Percentiles rank a stretch among this genome's conserved stretches.
phyloP scores from a whole-genome alignment of 2,888 invertebrate genomes.

The Acanthacorydalis orientalis region DNA sequence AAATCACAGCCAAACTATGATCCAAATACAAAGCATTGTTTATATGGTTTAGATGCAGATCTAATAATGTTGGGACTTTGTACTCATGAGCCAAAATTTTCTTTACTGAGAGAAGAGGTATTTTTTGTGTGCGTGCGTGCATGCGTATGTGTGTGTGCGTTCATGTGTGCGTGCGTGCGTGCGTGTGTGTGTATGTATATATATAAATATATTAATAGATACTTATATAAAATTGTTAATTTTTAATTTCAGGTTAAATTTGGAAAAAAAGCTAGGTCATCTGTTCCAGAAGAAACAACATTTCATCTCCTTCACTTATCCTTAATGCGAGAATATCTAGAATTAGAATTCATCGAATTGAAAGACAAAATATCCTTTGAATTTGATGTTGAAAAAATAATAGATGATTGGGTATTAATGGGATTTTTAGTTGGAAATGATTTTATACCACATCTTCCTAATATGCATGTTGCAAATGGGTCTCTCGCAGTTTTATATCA shows the following conservation, averaged over 20 bases:
- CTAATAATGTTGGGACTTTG: slow-evolving; percentile 92
- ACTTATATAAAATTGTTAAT: no score
- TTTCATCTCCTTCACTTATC: slow-evolving; percentile 89
- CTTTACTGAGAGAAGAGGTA: slow-evolving; percentile 85
- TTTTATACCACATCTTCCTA: slow-evolving; percentile 91
- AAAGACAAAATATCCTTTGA: slow-evolving; percentile 50
- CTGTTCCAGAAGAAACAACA: slow-evolving; percentile 74
- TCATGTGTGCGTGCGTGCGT: no score
- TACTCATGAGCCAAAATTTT: slow-evolving; percentile 91
- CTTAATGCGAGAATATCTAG: slow-evolving; percentile 79
- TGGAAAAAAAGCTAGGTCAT: slow-evolving; percentile 44
- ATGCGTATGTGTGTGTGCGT: no score
- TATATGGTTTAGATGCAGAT: slow-evolving; percentile 96
- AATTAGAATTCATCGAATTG: slow-evolving; percentile 69
- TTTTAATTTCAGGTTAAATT: slow-evolving; percentile 46
- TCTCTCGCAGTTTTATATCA: slow-evolving; percentile 75
- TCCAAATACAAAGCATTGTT: slow-evolving; percentile 84
- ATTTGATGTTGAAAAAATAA: slow-evolving; percentile 76
- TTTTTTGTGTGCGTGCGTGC: neutral
- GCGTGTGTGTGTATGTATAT: neutral
- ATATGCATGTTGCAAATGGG: slow-evolving; percentile 83
- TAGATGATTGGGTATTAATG: slow-evolving; percentile 98
- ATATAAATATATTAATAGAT: no score
- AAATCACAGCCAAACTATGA: slow-evolving; percentile 73
- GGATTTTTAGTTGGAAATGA: slow-evolving; percentile 96